phyloP scores from a whole-genome alignment of 2,797 vertebrate genomes.

The Taeniopygia guttata region DNA sequence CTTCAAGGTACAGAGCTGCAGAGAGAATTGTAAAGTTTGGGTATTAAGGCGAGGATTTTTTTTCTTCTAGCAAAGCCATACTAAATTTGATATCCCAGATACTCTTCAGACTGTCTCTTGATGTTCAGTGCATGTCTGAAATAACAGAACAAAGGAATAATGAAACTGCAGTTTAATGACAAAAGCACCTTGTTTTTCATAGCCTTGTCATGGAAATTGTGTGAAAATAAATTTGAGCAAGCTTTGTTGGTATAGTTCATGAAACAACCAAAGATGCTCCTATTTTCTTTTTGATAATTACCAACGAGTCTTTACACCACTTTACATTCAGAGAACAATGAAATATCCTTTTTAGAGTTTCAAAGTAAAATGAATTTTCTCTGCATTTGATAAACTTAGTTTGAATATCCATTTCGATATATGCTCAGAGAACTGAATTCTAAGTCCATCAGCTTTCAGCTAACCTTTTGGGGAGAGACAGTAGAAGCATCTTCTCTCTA shows the following conservation, averaged over 20 bases:
- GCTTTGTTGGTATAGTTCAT: slow-evolving; percentile 28
- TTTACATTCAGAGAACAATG: slow-evolving; percentile 15
- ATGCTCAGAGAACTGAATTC: not conserved
- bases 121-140: slow-evolving; percentile 36
- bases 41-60: not conserved
- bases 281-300: slow-evolving; percentile 59
- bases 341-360: not conserved
- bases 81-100: not conserved
- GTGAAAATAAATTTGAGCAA: slow-evolving; percentile 58
- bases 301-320: slow-evolving; percentile 32
- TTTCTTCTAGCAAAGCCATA: not conserved
- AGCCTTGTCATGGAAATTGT: slow-evolving; percentile 49
- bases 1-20: not conserved
- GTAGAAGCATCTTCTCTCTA: not conserved
- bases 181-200: not conserved
- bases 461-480: not conserved
- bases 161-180: not conserved
- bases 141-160: slow-evolving; percentile 40
- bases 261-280: slow-evolving; percentile 46
- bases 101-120: not conserved
- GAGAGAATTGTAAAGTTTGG: not conserved
- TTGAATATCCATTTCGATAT: slow-evolving; percentile 9
- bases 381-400: slow-evolving; percentile 21
- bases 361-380: not conserved
- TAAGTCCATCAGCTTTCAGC: not conserved